Evolutionary conservation across 2,888 invertebrate species (phyloP), one percentile per base, ranked within the genome.

Genomic region (Mythimna impura): DNA sequence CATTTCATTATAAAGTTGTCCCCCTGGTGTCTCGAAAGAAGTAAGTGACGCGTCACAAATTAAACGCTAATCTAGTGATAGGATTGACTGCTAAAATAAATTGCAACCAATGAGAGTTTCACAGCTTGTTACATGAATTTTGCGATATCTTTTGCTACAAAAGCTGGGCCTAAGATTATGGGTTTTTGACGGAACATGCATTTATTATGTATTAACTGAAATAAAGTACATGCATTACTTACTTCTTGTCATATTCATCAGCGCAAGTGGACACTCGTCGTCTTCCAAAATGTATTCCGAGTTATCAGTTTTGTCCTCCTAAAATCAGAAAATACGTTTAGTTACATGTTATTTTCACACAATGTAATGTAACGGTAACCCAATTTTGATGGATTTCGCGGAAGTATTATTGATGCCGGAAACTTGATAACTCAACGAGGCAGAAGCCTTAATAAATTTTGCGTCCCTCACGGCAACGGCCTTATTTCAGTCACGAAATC

Each of bases 251-350:
- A 98, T 98, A 93, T 99, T 98, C 94, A 98, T 98, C 98, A 99
- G 98, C 66, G 99, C 98, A 81, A 99, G 97, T 60, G 99, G 99
- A 94, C 99, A 99, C 94, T 99, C 99, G 94, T 99, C 99, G 92
- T 99, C 99, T 93, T 99, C 99, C 85, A 99, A 96, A 86, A 99
- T 98, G 93, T 99, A 98, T 94, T 99, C 99, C 25, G 98, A 97
- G 89, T 97, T 97, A 86, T 97, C 97, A 64, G 97, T 97, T 86
- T 97, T 97, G 88, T 97, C 97, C 84, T 97, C 97, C 97, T 97
- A 86, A 55, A 67, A 70, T 34, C 62, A 57, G 9, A 71, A 14
- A 68, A 63, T 34, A 69, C n/a, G 17, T 52, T 72, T 25, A 65
- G 60, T 61, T 30, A 30, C 20, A 30, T 20, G 20, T 54, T 12